Conservation (phyloP, 30 jellyfish, hydroid and myxozoan species). For the Turritopsis rubra region DNA sequence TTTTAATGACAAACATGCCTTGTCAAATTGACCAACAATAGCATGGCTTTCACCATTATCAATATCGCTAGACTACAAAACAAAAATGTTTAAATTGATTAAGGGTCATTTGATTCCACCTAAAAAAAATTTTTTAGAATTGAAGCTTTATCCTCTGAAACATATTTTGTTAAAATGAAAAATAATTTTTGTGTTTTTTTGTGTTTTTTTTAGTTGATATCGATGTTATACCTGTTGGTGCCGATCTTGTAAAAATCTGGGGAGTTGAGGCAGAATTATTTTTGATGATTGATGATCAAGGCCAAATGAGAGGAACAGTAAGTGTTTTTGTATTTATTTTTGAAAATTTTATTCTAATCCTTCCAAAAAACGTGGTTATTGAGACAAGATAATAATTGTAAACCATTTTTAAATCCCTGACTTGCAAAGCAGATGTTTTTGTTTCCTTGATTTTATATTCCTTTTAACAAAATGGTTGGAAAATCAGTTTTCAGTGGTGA, state of each 20-base stretch:
- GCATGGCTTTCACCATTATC: background rate
- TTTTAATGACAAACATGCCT: background rate
- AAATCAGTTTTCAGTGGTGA: background rate
- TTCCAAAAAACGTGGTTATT: background rate
- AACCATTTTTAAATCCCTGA: background rate
- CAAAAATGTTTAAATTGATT: too few relatives aligned
- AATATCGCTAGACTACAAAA: background rate
- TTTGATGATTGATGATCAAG: conserved; percentile 94
- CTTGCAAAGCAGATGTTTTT: background rate
- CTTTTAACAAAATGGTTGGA: background rate
- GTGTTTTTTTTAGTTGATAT: conserved; percentile 53
- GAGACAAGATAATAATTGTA: background rate
- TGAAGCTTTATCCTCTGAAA: background rate
- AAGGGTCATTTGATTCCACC: background rate
- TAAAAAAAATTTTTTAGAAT: too few relatives aligned
- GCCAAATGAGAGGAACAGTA: conserved; percentile 91
- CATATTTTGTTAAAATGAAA: too few relatives aligned
- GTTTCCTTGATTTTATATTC: background rate
- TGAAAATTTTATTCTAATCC: background rate
- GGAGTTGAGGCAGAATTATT: conserved; percentile 91
- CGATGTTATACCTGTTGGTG: conserved; percentile 95
- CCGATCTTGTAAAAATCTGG: conserved; percentile 91
- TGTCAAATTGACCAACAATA: background rate
- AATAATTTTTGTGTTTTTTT: too few relatives aligned
- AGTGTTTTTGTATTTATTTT: conserved; percentile 1